Conservation (phyloP, 2,113 vertebrate genomes). For the Istiophorus platypterus region DNA sequence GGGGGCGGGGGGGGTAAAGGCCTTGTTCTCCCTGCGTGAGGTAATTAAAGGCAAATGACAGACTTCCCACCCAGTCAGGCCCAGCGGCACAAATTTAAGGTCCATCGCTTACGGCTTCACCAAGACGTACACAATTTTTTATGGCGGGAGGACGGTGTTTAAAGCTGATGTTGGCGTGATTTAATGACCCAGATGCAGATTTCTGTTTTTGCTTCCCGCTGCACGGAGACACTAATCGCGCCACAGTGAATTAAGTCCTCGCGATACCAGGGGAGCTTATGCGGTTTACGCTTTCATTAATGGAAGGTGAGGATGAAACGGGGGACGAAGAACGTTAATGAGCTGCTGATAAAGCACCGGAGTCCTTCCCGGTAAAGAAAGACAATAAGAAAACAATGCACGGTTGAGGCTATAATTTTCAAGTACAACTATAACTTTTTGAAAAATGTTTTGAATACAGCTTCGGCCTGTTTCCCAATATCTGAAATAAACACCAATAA, state of each 20-base stretch:
- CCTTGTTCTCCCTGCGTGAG: not conserved
- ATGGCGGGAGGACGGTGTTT: not conserved
- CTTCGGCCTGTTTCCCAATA: slow-evolving; percentile 21
- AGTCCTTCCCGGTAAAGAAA: not conserved
- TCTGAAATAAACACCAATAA: slow-evolving; percentile 4
- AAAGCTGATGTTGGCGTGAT: slow-evolving; percentile 13
- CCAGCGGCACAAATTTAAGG: not conserved
- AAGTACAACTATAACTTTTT: slow-evolving; percentile 15
- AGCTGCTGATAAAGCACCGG: slow-evolving; percentile 41
- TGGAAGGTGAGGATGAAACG: slow-evolving; percentile 18
- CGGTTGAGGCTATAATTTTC: slow-evolving; percentile 2
- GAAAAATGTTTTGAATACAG: not conserved
- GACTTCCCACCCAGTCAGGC: not conserved
- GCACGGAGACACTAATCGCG: slow-evolving; percentile 24
- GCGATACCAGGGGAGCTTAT: slow-evolving; percentile 10
- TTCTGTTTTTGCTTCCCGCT: slow-evolving; percentile 33
- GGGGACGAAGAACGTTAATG: slow-evolving; percentile 45
- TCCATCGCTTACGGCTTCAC: not conserved
- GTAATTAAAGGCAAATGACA: not conserved
- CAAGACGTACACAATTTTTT: slow-evolving; percentile 7
- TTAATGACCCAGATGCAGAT: slow-evolving; percentile 32
- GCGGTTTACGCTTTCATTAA: slow-evolving; percentile 6
- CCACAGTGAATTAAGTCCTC: slow-evolving; percentile 23
- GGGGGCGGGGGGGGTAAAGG: not conserved
- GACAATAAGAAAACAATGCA: no score